Percentiles rank a stretch among this genome's conserved stretches.
These are phyloP conservation scores for Hemiscyllium ocellatum DNA, from an alignment of 2,113 vertebrate genomes.

Conservation along the genomic window DNA sequence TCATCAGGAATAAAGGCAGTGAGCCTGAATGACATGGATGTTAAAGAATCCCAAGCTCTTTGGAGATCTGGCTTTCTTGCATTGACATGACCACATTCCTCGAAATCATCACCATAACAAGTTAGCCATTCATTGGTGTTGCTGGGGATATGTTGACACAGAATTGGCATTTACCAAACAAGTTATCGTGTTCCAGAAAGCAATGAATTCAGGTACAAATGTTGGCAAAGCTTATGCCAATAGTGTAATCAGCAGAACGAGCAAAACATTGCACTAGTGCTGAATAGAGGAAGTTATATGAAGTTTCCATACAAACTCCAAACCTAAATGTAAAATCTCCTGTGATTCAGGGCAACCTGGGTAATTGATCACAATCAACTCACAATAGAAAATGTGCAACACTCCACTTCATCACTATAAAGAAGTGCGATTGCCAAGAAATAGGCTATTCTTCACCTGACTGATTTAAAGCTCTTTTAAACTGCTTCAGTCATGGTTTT, in stretches of 20 bases:
- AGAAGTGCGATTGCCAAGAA: neutral
- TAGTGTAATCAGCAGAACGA: neutral
- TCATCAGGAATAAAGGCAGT: no score
- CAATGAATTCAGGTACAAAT: neutral
- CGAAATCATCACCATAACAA: neutral
- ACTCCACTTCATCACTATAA: neutral
- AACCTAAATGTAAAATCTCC: neutral
- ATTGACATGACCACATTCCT: neutral
- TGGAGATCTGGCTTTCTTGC: neutral
- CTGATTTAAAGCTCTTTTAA: slow-evolving; percentile 5
- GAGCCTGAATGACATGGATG: neutral
- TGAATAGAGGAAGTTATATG: neutral
- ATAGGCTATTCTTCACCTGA: neutral
- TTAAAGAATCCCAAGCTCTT: neutral
- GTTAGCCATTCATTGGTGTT: neutral
- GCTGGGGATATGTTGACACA: neutral
- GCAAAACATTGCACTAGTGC: neutral
- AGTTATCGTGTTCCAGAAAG: neutral
- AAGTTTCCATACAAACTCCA: neutral
- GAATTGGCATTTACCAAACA: neutral
- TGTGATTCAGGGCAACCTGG: neutral
- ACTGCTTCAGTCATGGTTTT: neutral
- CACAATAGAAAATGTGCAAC: neutral
- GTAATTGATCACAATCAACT: neutral
- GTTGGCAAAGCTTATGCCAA: neutral